phyloP scores from a whole-genome alignment of 2,888 invertebrate species.

The Callosobruchus maculatus region DNA sequence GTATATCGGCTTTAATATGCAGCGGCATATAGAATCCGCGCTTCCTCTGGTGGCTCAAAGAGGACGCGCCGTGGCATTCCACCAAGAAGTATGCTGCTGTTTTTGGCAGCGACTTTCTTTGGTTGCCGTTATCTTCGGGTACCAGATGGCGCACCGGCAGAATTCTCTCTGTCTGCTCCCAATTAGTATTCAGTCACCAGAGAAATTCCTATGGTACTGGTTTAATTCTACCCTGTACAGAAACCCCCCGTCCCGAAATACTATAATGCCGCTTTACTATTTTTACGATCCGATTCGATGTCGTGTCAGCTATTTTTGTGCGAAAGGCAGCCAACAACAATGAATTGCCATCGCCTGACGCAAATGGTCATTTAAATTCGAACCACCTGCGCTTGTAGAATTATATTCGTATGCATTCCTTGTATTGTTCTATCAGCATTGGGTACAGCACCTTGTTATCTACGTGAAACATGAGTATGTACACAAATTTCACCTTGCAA shows the following conservation, averaged over 20 bases:
- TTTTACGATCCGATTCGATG: not conserved
- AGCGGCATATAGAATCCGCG: no score
- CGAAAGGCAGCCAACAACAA: conserved; percentile 13
- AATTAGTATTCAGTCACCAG: no score
- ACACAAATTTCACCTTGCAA: not conserved
- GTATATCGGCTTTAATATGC: no score
- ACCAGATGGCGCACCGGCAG: no score
- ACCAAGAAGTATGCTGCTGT: no score
- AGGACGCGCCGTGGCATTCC: no score
- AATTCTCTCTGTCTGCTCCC: no score
- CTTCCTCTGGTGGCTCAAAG: no score
- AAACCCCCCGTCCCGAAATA: not conserved
- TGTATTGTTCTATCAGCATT: not conserved
- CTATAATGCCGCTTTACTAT: not conserved
- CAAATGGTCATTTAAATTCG: conserved; percentile 22
- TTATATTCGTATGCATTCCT: not conserved
- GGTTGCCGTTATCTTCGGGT: no score
- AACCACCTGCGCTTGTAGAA: conserved; percentile 18
- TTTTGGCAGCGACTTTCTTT: no score
- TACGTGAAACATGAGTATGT: not conserved
- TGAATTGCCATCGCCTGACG: conserved; percentile 17
- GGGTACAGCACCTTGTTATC: not conserved
- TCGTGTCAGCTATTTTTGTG: not conserved
- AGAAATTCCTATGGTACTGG: no score
- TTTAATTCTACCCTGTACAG: not conserved